Evolutionary conservation across 92 coral and sea anemone genomes (phyloP).

Genomic region (Pocillopora meandrina): DNA sequence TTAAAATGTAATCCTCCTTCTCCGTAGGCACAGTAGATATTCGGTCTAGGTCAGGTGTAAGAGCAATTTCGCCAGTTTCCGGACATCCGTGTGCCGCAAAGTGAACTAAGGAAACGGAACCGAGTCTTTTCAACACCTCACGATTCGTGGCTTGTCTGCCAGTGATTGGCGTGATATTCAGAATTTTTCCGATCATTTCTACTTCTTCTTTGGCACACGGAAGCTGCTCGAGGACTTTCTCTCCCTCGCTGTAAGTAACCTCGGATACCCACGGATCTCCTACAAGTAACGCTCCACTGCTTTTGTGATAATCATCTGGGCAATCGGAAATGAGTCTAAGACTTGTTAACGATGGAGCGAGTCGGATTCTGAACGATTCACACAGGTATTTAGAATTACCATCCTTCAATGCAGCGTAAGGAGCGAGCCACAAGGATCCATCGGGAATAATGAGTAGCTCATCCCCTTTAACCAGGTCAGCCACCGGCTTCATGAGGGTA

Average conservation of each 20-base stretch:
- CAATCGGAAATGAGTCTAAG: not conserved
- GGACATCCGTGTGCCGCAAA: not conserved
- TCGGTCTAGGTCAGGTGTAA: not conserved
- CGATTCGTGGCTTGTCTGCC: not conserved
- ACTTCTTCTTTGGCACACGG: slow-evolving; percentile 1
- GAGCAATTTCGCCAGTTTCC: slow-evolving; percentile 11
- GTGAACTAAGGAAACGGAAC: slow-evolving; percentile 4
- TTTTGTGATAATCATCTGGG: not conserved
- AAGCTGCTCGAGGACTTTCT: not conserved
- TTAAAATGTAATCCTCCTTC: slow-evolving; percentile 4
- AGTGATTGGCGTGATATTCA: not conserved
- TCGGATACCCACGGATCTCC: slow-evolving; percentile 9
- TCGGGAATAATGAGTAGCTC: not conserved
- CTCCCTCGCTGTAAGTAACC: not conserved
- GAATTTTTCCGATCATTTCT: not conserved
- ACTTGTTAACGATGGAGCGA: not conserved
- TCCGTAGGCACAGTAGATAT: not conserved
- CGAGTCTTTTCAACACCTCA: not conserved
- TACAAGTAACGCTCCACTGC: not conserved
- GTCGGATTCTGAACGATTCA: slow-evolving; percentile 5
- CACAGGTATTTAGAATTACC: not conserved
- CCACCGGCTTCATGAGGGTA: not conserved
- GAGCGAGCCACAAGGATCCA: slow-evolving; percentile 4
- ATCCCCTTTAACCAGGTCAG: not conserved
- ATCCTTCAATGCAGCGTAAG: slow-evolving; percentile 3